Evolutionary conservation across 2,888 invertebrate species (phyloP).

Genomic region (Limnephilus rhombicus): DNA sequence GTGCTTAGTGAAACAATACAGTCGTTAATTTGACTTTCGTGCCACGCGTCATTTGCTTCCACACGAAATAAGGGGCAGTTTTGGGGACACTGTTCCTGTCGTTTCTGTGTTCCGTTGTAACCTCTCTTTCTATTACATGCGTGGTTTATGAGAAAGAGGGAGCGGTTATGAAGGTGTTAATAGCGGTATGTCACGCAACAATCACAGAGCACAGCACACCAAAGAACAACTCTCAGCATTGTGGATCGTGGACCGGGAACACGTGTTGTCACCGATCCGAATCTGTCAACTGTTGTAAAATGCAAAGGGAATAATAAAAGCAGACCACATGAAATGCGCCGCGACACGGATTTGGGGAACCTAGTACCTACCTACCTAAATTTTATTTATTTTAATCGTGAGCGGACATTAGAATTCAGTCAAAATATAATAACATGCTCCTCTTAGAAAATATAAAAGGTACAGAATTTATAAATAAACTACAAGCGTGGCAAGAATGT

Average conservation of each 20-base stretch:
- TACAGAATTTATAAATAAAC: too few species aligned
- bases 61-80: slow-evolving; percentile 10
- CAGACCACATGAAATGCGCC: neutral
- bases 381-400: neutral
- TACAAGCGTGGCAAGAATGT: too few species aligned
- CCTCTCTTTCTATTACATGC: neutral
- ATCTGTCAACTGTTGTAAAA: slow-evolving; percentile 11
- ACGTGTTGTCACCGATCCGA: slow-evolving; percentile 28
- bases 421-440: neutral
- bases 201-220: neutral
- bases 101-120: neutral
- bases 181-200: neutral
- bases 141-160: neutral
- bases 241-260: neutral
- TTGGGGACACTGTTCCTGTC: neutral
- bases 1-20: slow-evolving; percentile 6
- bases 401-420: neutral
- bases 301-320: neutral
- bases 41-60: slow-evolving; percentile 30
- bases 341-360: neutral
- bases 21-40: slow-evolving; percentile 9
- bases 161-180: neutral
- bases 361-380: neutral
- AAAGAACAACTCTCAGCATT: neutral
- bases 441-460: neutral